Percentiles rank a stretch among this genome's conserved stretches.
Evolutionary conservation across 2,113 vertebrate genomes (phyloP).

Genomic region (Naja naja): DNA sequence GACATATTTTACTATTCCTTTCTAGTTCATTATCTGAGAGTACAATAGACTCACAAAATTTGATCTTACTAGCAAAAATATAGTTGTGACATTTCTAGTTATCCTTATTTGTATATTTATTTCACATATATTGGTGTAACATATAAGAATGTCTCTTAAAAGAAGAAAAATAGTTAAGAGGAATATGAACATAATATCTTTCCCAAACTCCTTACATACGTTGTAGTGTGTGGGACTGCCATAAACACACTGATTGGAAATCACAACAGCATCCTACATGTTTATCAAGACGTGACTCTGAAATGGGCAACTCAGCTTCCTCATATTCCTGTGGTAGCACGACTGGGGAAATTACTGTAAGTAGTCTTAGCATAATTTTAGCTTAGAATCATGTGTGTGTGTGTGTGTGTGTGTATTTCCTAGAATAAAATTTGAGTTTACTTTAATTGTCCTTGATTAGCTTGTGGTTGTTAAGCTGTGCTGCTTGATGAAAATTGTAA

Average conservation of each 20-base stretch:
- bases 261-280: conserved; percentile 86
- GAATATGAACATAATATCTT: background rate
- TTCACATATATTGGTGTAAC: background rate
- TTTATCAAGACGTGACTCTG: conserved; percentile 91
- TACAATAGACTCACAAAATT: background rate
- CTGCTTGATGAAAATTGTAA: background rate
- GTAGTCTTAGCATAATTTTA: conserved; percentile 54
- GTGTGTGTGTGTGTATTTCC: background rate
- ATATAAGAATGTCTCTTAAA: background rate
- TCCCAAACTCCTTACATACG: conserved; percentile 34
- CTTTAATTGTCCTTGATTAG: background rate
- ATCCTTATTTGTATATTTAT: background rate
- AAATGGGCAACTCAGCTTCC: conserved; percentile 93
- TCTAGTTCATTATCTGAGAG: background rate
- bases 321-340: conserved; percentile 81
- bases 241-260: conserved; percentile 87
- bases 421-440: background rate
- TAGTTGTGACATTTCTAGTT: background rate
- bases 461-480: background rate
- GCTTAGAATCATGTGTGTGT: background rate
- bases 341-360: conserved; percentile 87
- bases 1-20: background rate
- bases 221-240: conserved; percentile 82
- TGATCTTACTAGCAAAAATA: background rate
- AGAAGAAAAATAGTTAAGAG: background rate